Percentiles rank a stretch among this genome's conserved stretches.
phyloP scores from a whole-genome alignment of 2,113 vertebrate genomes.

The Ornithorhynchus anatinus region DNA sequence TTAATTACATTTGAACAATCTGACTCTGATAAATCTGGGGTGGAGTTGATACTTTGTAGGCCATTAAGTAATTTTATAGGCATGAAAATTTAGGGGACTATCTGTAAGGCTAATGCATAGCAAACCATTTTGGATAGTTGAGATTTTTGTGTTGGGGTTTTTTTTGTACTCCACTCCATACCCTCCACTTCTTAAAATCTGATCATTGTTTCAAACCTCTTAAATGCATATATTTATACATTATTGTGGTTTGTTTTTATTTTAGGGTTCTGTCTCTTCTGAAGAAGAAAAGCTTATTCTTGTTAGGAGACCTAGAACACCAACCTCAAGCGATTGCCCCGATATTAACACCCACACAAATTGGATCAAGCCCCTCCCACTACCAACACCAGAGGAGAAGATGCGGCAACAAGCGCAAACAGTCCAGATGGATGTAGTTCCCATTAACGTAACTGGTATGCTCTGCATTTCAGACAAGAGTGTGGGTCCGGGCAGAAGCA shows the following conservation, averaged over 20 bases:
- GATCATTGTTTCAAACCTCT: no score
- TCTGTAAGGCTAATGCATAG: no score
- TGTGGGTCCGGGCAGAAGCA: neutral
- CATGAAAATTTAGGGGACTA: no score
- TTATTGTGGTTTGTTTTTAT: neutral
- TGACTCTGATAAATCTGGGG: no score
- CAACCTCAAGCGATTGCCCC: slow-evolving; percentile 71
- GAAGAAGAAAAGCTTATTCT: slow-evolving; percentile 86
- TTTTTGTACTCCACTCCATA: no score
- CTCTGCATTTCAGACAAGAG: slow-evolving; percentile 30
- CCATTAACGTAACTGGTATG: slow-evolving; percentile 95
- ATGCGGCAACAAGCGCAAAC: slow-evolving; percentile 90
- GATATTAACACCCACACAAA: slow-evolving; percentile 82
- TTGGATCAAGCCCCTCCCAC: slow-evolving; percentile 78
- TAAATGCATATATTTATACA: neutral
- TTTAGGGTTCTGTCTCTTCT: slow-evolving; percentile 81
- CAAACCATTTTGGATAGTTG: no score
- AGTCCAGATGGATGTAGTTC: slow-evolving; percentile 88
- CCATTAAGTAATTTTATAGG: no score
- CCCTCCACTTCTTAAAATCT: no score
- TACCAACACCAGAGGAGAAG: slow-evolving; percentile 96
- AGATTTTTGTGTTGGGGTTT: no score
- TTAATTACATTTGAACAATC: no score
- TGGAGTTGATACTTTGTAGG: no score
- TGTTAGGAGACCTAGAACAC: slow-evolving; percentile 80